Conservation (phyloP, 2,113 vertebrate species). For the Panthera tigris region DNA sequence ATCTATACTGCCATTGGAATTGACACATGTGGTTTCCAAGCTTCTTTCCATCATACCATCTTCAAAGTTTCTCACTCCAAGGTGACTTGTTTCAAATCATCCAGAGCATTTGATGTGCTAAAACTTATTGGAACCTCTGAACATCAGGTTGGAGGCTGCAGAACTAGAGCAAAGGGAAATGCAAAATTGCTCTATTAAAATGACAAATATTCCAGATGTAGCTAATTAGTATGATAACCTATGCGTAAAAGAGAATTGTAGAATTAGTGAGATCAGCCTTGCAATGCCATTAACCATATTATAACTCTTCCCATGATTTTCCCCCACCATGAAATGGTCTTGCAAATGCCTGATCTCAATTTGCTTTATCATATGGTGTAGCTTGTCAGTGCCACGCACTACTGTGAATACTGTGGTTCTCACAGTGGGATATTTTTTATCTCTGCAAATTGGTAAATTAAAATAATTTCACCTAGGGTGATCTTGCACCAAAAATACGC, state of each 20-base stretch:
- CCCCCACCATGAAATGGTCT: slow-evolving; percentile 81
- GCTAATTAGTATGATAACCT: slow-evolving; percentile 83
- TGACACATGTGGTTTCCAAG: not conserved
- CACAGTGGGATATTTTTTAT: slow-evolving; percentile 86
- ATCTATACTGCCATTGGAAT: not conserved
- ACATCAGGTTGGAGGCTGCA: slow-evolving; percentile 60
- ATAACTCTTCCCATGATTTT: slow-evolving; percentile 84
- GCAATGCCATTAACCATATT: slow-evolving; percentile 83
- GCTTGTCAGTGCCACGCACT: slow-evolving; percentile 79
- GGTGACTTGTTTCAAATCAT: slow-evolving; percentile 69
- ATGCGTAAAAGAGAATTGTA: slow-evolving; percentile 76
- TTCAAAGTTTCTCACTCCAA: not conserved
- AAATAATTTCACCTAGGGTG: slow-evolving; percentile 87
- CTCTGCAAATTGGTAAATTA: slow-evolving; percentile 87
- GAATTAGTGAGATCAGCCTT: slow-evolving; percentile 83
- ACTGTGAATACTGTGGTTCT: slow-evolving; percentile 86
- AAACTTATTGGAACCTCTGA: slow-evolving; percentile 68
- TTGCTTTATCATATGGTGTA: slow-evolving; percentile 81
- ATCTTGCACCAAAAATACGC: slow-evolving; percentile 63
- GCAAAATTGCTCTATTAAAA: slow-evolving; percentile 77
- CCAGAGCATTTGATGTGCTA: slow-evolving; percentile 57
- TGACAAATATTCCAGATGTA: slow-evolving; percentile 80
- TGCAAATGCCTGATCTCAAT: slow-evolving; percentile 87
- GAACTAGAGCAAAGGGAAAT: slow-evolving; percentile 75
- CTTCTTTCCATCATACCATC: not conserved